Percentiles rank a stretch among this genome's conserved stretches.
Evolutionary conservation across 2,113 vertebrate species (phyloP).

Genomic region (Coptodon rendalli): DNA sequence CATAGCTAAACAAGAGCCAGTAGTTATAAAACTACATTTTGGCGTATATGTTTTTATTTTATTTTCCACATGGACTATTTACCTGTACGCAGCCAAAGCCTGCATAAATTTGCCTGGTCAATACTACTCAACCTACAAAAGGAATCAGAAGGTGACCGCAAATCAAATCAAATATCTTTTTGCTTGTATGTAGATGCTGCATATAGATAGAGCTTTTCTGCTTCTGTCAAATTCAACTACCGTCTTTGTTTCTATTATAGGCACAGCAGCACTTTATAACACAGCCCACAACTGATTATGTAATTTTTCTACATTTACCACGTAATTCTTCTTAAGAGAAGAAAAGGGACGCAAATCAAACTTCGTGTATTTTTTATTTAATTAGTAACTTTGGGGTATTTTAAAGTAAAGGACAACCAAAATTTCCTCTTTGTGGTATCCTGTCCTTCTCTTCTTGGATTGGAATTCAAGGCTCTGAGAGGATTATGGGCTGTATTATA

Average conservation of each 20-base stretch:
- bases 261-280: not conserved
- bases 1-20: not conserved
- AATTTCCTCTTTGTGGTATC: rapidly evolving
- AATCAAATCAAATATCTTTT: not conserved
- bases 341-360: rapidly evolving
- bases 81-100: not conserved
- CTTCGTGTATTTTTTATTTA: not conserved
- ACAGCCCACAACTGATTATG: not conserved
- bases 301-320: not conserved
- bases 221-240: not conserved
- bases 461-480: not conserved
- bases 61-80: not conserved
- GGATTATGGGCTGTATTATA: not conserved
- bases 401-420: not conserved
- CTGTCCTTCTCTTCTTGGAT: not conserved
- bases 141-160: not conserved
- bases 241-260: not conserved
- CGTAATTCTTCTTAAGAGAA: not conserved
- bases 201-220: not conserved
- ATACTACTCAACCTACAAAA: not conserved
- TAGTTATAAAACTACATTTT: not conserved
- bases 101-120: not conserved
- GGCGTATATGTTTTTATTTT: not conserved
- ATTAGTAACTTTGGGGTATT: not conserved
- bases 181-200: not conserved